These are phyloP conservation scores for Mastigias papua DNA, from an alignment of 30 jellyfish, hydroid and myxozoan genomes.

Conservation along the genomic window DNA sequence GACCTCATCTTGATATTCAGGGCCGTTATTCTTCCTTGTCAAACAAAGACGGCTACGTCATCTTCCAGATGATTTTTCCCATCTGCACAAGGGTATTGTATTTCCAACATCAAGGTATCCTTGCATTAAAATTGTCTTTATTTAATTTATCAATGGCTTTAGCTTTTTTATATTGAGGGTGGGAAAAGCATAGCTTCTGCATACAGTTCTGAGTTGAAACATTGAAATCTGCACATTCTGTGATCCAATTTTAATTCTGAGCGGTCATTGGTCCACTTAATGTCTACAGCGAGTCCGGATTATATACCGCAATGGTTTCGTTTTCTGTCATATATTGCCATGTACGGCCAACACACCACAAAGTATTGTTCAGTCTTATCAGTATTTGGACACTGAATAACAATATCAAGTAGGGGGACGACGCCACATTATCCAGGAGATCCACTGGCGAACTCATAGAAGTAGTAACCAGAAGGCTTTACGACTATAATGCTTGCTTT, in stretches of 20 bases:
- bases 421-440: not conserved
- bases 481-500: too few species aligned
- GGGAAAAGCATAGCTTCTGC: too few species aligned
- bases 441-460: not conserved
- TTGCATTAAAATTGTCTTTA: too few species aligned
- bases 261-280: not conserved
- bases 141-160: too few species aligned
- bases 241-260: not conserved
- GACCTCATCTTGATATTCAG: too few species aligned
- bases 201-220: too few species aligned
- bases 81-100: too few species aligned
- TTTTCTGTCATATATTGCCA: not conserved
- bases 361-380: constrained; percentile 21
- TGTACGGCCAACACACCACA: constrained; percentile 43
- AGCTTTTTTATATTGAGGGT: too few species aligned
- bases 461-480: not conserved
- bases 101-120: too few species aligned
- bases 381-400: constrained; percentile 21
- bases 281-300: constrained; percentile 50
- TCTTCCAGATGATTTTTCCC: too few species aligned
- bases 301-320: not conserved
- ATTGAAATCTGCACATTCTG: not conserved
- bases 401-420: constrained; percentile 24
- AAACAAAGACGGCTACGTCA: too few species aligned
- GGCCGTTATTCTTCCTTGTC: too few species aligned